Conservation (phyloP, 2,888 invertebrate genomes). For the Tuberolachnus salignus region DNA sequence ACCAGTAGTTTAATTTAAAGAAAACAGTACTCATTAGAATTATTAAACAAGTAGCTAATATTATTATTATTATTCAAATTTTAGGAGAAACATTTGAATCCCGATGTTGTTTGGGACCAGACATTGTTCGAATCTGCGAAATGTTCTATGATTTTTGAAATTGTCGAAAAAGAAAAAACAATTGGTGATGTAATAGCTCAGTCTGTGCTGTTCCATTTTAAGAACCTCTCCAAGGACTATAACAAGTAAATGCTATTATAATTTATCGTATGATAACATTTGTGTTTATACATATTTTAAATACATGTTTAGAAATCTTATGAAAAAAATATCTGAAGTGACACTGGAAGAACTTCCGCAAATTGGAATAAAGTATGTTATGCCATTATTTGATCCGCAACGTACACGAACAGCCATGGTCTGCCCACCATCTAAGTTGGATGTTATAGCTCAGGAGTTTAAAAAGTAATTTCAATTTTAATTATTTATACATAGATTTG, state of each 20-base stretch:
- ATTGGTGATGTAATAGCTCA: constrained; percentile 75
- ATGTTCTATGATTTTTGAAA: constrained; percentile 85
- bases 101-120: constrained; percentile 69
- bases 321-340: constrained; percentile 61
- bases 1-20: too few species aligned
- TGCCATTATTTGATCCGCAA: constrained; percentile 70
- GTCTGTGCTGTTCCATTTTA: constrained; percentile 76
- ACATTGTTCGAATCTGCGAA: constrained; percentile 81
- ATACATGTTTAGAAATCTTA: constrained; percentile 46
- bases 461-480: constrained; percentile 65
- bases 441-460: constrained; percentile 71
- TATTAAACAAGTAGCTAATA: too few species aligned
- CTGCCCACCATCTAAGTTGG: constrained; percentile 78
- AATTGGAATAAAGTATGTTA: constrained; percentile 76
- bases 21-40: too few species aligned
- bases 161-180: constrained; percentile 81
- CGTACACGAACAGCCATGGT: constrained; percentile 73
- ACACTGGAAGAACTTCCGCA: constrained; percentile 69
- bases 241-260: constrained; percentile 66
- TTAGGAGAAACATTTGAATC: constrained; percentile 41
- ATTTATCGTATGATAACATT: background rate
- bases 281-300: constrained; percentile 10
- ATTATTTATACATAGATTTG: background rate
- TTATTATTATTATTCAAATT: constrained; percentile 3
- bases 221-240: constrained; percentile 71